These are phyloP conservation scores for Acholoe squamosa DNA, from an alignment of 2,888 invertebrate species.

Conservation along the genomic window DNA sequence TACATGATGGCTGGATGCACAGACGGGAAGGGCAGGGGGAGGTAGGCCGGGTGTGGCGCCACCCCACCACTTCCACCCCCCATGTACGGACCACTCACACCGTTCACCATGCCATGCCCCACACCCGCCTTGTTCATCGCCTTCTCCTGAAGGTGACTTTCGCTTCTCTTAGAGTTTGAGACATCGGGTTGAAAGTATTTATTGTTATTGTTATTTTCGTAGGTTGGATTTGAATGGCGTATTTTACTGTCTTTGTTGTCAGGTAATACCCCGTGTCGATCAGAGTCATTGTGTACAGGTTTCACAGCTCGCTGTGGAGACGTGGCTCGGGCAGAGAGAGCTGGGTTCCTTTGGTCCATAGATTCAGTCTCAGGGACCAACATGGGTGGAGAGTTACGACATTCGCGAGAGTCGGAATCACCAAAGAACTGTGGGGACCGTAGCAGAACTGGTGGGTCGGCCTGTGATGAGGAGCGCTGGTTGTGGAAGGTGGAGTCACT, in stretches of 20 bases:
- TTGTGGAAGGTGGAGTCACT: neutral
- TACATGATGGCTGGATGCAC: constrained; percentile 63
- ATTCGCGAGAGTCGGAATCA: neutral
- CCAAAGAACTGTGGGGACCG: neutral
- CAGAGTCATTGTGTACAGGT: neutral
- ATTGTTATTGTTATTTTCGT: constrained; percentile 40
- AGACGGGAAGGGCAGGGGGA: constrained; percentile 53
- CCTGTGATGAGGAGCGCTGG: neutral
- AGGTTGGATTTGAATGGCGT: neutral
- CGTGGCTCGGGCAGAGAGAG: neutral
- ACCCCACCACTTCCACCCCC: neutral
- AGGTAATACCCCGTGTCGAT: neutral
- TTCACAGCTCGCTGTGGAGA: neutral
- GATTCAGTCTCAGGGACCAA: constrained; percentile 11
- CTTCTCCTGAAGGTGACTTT: neutral
- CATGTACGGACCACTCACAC: neutral
- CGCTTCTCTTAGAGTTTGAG: neutral
- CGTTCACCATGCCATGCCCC: constrained; percentile 28
- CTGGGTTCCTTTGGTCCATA: neutral
- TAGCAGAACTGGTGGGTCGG: constrained; percentile 4
- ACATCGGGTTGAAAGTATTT: neutral
- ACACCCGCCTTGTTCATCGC: neutral
- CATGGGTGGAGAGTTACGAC: constrained; percentile 30
- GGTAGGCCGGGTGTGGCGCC: constrained; percentile 58
- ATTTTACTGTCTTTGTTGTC: constrained; percentile 4